Percentiles rank a stretch among this genome's conserved stretches.
Conservation (phyloP, 2,888 invertebrate species). For the Diadromus collaris region DNA sequence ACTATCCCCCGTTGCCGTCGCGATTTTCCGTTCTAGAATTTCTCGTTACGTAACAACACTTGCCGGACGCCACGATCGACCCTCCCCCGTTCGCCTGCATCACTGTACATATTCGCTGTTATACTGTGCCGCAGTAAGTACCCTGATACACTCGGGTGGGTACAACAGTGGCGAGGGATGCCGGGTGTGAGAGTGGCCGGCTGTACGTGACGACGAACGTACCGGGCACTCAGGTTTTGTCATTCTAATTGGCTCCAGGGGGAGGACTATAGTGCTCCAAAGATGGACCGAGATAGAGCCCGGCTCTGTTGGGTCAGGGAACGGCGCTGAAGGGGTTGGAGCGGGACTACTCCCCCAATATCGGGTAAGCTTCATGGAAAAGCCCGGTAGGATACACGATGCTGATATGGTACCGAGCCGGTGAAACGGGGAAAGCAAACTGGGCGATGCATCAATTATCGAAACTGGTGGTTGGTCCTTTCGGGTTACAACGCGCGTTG, state of each 20-base stretch:
- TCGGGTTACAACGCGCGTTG: constrained; percentile 74
- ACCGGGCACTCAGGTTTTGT: constrained; percentile 73
- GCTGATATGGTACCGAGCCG: constrained; percentile 18
- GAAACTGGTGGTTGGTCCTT: constrained; percentile 71
- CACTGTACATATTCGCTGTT: constrained; percentile 43
- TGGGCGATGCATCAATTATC: constrained; percentile 77
- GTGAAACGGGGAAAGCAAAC: constrained; percentile 43
- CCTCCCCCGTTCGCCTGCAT: constrained; percentile 26
- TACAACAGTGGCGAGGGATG: constrained; percentile 11
- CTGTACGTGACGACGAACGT: constrained; percentile 65
- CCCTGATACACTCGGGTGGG: constrained; percentile 6
- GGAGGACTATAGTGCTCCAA: constrained; percentile 5
- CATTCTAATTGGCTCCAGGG: constrained; percentile 72
- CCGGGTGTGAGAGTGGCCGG: constrained; percentile 57
- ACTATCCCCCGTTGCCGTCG: constrained; percentile 2
- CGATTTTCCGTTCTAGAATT: constrained; percentile 47
- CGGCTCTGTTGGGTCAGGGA: neutral
- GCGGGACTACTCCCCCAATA: neutral
- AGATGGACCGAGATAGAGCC: constrained; percentile 36
- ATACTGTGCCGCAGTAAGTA: constrained; percentile 30
- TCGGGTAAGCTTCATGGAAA: neutral
- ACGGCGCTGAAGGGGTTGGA: neutral
- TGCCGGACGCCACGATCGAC: constrained; percentile 18
- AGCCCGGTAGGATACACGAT: neutral
- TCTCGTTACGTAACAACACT: constrained; percentile 54